Base-by-base conservation (phyloP, 2,113 vertebrate species). In the Tachysurus fulvidraco region DNA sequence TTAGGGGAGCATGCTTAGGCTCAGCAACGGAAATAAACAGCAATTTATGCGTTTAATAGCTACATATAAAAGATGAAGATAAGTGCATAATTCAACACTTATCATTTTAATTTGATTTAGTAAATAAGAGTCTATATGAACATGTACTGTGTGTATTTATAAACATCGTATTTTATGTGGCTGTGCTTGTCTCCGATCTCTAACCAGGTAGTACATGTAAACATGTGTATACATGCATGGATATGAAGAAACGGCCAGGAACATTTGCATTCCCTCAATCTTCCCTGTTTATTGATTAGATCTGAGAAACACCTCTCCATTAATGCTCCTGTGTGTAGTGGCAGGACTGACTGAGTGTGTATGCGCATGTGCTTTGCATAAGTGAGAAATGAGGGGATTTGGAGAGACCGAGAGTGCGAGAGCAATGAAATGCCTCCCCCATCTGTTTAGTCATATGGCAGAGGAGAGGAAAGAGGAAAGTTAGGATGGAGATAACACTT, bases 371-470 rank as follows among this genome's bases (percentile, higher is more conserved):
- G n/a, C 78, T 71, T 17, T 81, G 60, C 78, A 77, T 52, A 73
- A 78, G 78, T 65, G 16, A 52, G 80, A 86, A 81, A 44, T 14
- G 41, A 88, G 52, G 60, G 65, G 83, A 80, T 52, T 59, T 84
- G 50, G 41, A 78, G 71, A 83, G 81, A 30, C 21, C 46, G 74
- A 44, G 78, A 60, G 62, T 23, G 41, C 23, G 76, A 23, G 60
- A n/a, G 50, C 41, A 46, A 30, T 77, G 81, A 89, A 87, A 85
- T 86, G 67, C 54, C 19, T 80, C 55, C 76, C 78, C 88, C 89
- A 91, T 91, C 89, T 91, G 91, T 86, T 89, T 57, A 74, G 52
- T 90, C 88, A 85, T 87, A 88, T 89, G 88, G 76, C 64, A 14
- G 60, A 74, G 71, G 52, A 69, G 67, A 84, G 81, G 83, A 21